A percentile compares a stretch with the other conserved stretches of the same genome.
Conservation (phyloP, 2,113 vertebrate genomes). For the Vidua macroura region DNA sequence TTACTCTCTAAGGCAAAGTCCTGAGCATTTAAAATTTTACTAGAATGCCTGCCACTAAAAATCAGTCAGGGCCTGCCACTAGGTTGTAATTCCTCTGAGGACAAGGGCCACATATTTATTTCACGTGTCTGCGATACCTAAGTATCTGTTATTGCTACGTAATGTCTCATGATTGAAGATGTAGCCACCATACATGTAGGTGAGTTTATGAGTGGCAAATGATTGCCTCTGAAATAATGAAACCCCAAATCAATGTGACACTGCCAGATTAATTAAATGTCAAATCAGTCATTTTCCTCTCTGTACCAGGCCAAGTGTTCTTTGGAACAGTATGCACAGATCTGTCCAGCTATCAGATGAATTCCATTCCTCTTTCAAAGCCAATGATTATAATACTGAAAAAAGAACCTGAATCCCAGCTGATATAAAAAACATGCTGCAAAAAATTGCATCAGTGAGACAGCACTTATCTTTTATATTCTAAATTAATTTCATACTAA, state of each 20-base stretch:
- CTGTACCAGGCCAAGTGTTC: background rate
- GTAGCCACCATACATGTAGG: background rate
- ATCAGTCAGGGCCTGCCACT: background rate
- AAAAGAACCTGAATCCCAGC: background rate
- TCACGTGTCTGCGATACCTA: background rate
- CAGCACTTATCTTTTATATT: background rate
- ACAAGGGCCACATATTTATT: background rate
- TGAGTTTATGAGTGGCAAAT: background rate
- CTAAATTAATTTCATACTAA: slow-evolving; percentile 1
- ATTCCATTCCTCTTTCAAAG: background rate
- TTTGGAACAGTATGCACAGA: background rate
- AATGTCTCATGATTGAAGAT: background rate
- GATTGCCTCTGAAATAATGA: background rate
- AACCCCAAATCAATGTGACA: background rate
- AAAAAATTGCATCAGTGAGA: background rate
- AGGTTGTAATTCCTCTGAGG: background rate
- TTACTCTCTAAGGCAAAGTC: background rate
- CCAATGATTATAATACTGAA: background rate
- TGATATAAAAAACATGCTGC: background rate
- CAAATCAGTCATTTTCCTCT: background rate
- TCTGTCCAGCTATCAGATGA: background rate
- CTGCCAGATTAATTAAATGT: background rate
- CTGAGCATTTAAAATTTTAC: background rate
- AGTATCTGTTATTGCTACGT: background rate
- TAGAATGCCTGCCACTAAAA: background rate